Evolutionary conservation across 2,888 invertebrate species (phyloP).

Genomic region (Clanis bilineata): DNA sequence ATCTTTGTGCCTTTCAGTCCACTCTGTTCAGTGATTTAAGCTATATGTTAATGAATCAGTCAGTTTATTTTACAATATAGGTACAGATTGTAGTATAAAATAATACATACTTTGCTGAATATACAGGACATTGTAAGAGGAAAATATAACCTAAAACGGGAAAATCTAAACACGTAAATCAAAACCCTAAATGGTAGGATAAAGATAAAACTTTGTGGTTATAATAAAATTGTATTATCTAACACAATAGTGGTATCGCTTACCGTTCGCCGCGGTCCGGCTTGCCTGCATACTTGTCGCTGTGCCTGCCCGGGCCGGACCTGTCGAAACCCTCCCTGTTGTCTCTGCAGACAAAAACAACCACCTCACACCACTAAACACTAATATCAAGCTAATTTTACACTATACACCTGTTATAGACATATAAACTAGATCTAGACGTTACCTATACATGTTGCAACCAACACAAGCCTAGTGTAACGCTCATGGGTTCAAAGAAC

Average conservation of each 20-base stretch:
- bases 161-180: too few relatives aligned
- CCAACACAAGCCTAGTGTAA: constrained; percentile 27
- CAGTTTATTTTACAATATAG: too few relatives aligned
- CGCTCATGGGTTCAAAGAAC: constrained; percentile 64
- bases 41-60: too few relatives aligned
- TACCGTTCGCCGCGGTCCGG: constrained; percentile 54
- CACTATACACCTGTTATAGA: constrained; percentile 24
- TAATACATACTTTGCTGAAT: too few relatives aligned
- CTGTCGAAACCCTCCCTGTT: constrained; percentile 66
- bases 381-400: constrained; percentile 18
- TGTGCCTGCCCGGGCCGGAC: constrained; percentile 64
- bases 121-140: too few relatives aligned
- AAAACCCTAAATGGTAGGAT: too few relatives aligned
- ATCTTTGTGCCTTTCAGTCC: too few relatives aligned
- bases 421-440: too few relatives aligned
- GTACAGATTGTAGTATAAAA: too few relatives aligned
- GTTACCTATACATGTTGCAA: constrained; percentile 62
- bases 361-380: constrained; percentile 23
- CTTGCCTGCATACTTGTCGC: constrained; percentile 64
- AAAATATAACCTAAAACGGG: too few relatives aligned
- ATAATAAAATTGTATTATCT: background rate
- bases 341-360: constrained; percentile 52
- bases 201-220: too few relatives aligned
- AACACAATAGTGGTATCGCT: constrained; percentile 20
- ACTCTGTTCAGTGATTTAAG: too few relatives aligned